Base-by-base conservation (phyloP, 1,140 invertebrate genomes). In the Anastrepha ludens region DNA sequence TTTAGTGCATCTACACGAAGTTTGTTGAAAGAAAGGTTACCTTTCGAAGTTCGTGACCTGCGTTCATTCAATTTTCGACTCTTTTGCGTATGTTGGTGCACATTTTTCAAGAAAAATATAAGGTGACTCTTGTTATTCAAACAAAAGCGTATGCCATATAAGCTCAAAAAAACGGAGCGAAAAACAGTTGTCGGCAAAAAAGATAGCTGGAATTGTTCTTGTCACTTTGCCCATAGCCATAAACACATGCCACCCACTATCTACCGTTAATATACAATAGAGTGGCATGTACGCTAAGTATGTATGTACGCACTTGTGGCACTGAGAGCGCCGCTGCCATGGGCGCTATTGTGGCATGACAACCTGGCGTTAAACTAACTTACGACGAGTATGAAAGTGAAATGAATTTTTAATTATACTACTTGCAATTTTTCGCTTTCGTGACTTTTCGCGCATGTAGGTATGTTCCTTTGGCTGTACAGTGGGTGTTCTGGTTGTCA, bases 291-390 rank as follows among this genome's bases (percentile, higher is more conserved):
- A n/a, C 15, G 41, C 41, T 39, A 9, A 39, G 29, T 74, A 47
- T 55, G 67, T n/a, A 62, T 62, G 60, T 74, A 70, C 11, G 29
- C 41, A 70, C 11, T 13, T 44, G 8, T 74, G 41, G 67, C 64
- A 67, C 9, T 29, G 39, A 20, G 2, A 39, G 41, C 20, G 50
- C 2, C 50, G 50, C 74, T 81, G 74, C 74, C 20, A 55, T 50
- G 11, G 74, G 17, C n/a, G 74, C 47, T 81, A 55, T 81, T 55
- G 17, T 81, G 74, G 47, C 74, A 81, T 81, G 47, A 58, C 74
- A 81, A 50, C 74, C 20, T 81, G 74, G 74, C 74, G 74, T 81
- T 81, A 81, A 81, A 81, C 55, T 81, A 81, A 81, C 74, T 81
- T 47, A 81, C 74, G 47, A 55, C 74, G 47, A 55, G 55, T 81